Evolutionary conservation across 1,140 invertebrate species (phyloP), one percentile per base, ranked within the genome.

Genomic region (Pinna nobilis): DNA sequence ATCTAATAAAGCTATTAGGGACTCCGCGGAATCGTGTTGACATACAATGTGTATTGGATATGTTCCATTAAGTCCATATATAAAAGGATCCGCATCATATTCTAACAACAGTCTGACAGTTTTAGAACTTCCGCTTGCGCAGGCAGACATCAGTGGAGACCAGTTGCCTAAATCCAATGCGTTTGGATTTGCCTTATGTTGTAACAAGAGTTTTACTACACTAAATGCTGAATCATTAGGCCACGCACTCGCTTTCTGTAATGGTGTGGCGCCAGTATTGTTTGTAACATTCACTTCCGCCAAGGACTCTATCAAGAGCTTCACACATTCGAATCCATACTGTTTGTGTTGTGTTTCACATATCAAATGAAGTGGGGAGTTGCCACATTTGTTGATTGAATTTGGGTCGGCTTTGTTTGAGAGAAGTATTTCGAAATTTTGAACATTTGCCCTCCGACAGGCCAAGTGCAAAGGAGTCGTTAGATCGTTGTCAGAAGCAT

Each of bases 101-200:
- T 65, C 30, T 4, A 72, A 23, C 5, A 72, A 20, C 6, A 55
- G 20, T 11, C 32, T 35, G 6, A 59, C 37, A 47, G 51, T 61
- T 25, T 49, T 53, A 47, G 49, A 44, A 47, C 61, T 72, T 2
- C 59, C 49, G 15, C 59, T 51, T n/a, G 55, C 44, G 28, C 55
- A 68, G 9, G 72, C 72, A 49, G 53, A 68, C 25, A 63, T 63
- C 11, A 74, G 13, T 9, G 72, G 72, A 3, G 28, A 32, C 28
- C 33, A 61, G 23, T 47, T 35, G 30, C 32, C 41, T 15, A n/a
- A 23, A 44, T 74, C 72, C 1, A 25, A 2, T 9, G 57, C 55
- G 25, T 60, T 68, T 0, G 63, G 13, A 47, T 69, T 47, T 3
- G 65, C 65, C 20, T 47, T 49, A 2, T 30, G 25, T n/a, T 41